phyloP scores from a whole-genome alignment of 2,797 vertebrate species.

The Astyanax mexicanus region DNA sequence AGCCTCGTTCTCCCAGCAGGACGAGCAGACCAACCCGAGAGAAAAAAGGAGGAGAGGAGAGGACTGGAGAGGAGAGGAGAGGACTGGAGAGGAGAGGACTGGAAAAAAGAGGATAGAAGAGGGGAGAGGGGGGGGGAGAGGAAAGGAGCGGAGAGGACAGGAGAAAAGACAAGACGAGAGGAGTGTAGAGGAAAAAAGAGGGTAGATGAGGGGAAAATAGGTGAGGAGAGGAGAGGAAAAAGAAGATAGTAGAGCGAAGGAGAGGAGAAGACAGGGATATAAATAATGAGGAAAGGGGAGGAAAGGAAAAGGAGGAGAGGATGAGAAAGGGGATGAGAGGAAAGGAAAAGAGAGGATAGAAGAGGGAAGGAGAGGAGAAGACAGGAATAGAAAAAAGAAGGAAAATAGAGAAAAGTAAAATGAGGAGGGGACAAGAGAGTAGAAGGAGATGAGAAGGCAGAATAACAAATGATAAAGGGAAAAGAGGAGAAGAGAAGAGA shows the following conservation, averaged over 20 bases:
- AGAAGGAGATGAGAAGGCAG: too few relatives aligned
- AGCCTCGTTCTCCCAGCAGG: conserved; percentile 41
- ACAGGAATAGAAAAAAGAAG: not conserved
- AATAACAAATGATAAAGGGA: too few relatives aligned
- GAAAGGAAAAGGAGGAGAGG: not conserved
- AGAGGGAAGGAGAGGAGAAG: conserved; percentile 18
- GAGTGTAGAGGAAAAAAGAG: too few relatives aligned
- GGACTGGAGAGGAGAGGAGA: not conserved
- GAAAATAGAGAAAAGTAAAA: too few relatives aligned
- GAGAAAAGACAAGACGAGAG: not conserved
- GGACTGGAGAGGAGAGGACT: not conserved
- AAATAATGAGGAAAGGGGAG: too few relatives aligned
- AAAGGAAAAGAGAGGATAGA: not conserved
- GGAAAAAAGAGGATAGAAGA: not conserved
- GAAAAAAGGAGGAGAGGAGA: not conserved
- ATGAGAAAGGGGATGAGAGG: not conserved
- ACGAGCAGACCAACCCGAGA: conserved; percentile 37
- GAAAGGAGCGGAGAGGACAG: not conserved
- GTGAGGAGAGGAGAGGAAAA: not conserved
- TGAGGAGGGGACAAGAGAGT: too few relatives aligned
- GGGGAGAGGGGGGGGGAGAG: not conserved
- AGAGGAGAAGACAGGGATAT: not conserved
- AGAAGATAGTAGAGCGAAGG: not conserved
- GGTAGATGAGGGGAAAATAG: not conserved
- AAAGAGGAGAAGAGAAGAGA: not conserved